Base-by-base conservation (phyloP, 2,888 invertebrate species). In the Caenorhabditis uteleia region DNA sequence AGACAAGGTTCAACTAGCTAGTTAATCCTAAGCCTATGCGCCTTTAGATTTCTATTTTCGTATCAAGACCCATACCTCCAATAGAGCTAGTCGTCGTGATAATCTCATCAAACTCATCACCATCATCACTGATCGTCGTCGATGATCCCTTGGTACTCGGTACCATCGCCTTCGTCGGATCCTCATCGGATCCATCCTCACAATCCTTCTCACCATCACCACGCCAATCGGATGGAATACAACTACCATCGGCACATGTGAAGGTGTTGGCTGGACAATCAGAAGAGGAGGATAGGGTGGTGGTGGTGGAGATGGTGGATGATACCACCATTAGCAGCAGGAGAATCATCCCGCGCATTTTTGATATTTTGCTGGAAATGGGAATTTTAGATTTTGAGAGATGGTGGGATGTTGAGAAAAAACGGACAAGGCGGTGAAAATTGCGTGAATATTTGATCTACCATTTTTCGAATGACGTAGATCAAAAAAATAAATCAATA, bases 151-250 rank as follows among this genome's bases (percentile, higher is more conserved):
- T 47, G n/a, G 57, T 44, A 3, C n/a, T n/a, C n/a, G n/a, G n/a
- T n/a, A n/a, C n/a, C n/a, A n/a, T n/a, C 14, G 38, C 26, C 7
- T 42, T 45, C 2, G 47, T 49, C 6, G n/a, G 40, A 10, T 36
- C 47, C 43, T 73, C 72, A 44, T 73, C 79, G 7, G 69, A 68
- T 25, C 76, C 73, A 50, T 79, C 79, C 39, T 77, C 77, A 50
- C 81, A 81, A 51, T 81, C 81, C 21, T 67, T 61, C 53, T 81
- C 81, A 16, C 80, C 80, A 51, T 81, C 81, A 25, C 77, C 78
- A 3, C 60, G 71, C 80, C 80, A 81, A 55, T 78, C 78, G 18
- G 66, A 55, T 10, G 80, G 80, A 42, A 80, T 80, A 45, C 80
- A 80, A 31, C 67, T 58, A 23, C 75, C 75, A 44, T 80, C 78